Evolutionary conservation across 1,140 invertebrate species (phyloP).

Genomic region (Hestina assimilis): DNA sequence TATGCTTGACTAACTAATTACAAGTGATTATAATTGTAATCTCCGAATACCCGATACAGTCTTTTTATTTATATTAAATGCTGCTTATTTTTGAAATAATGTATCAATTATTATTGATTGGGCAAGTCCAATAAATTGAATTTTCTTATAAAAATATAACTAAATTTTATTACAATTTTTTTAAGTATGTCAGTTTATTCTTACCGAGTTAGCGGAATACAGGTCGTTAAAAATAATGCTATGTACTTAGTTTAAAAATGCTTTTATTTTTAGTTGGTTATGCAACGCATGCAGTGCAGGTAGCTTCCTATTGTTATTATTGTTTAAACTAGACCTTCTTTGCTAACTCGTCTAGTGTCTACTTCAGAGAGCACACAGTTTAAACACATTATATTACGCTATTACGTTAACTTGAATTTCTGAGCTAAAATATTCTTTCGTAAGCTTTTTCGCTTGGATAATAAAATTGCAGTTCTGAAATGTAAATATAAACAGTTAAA

Average conservation of each 20-base stretch:
- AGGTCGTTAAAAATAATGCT: conserved; percentile 12
- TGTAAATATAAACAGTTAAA: no score
- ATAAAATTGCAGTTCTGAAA: neutral
- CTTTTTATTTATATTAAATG: no score
- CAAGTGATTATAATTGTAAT: no score
- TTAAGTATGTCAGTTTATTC: neutral
- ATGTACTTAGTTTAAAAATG: conserved; percentile 15
- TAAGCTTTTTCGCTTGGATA: neutral
- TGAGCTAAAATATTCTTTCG: neutral
- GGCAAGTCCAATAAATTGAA: no score
- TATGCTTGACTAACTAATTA: no score
- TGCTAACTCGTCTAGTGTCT: conserved; percentile 19
- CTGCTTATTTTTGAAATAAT: no score
- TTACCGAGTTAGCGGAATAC: neutral
- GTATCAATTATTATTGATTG: no score
- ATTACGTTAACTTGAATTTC: conserved; percentile 1
- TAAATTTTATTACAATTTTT: neutral
- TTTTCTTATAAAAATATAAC: no score
- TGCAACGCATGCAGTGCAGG: conserved; percentile 14
- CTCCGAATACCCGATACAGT: no score
- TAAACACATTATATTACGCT: conserved; percentile 22
- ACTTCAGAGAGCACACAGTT: conserved; percentile 11
- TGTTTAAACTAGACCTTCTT: conserved; percentile 18
- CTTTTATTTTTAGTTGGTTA: conserved; percentile 9
- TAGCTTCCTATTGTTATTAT: conserved; percentile 21